Conservation (phyloP, 2,113 vertebrate species). For the Istiophorus platypterus region DNA sequence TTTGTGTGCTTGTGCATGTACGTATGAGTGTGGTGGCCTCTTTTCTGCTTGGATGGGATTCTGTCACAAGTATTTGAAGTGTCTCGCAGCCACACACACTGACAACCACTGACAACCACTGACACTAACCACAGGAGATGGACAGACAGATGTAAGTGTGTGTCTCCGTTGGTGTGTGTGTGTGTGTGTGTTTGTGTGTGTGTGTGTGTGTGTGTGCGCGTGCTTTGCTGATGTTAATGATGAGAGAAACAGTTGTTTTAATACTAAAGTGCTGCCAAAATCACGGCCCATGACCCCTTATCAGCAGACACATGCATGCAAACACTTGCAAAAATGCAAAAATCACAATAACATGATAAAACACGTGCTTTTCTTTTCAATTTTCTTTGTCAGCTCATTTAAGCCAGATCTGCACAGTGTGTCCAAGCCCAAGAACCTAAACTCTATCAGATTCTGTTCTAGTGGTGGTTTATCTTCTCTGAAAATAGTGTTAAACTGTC, state of each 20-base stretch:
- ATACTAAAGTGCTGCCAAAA: constrained; percentile 45
- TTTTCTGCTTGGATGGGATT: constrained; percentile 82
- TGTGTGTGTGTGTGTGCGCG: not conserved
- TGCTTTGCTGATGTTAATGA: constrained; percentile 64
- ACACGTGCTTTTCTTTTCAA: no score
- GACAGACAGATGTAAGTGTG: constrained; percentile 62
- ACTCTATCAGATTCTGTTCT: no score
- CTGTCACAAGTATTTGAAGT: constrained; percentile 81
- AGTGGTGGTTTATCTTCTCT: no score
- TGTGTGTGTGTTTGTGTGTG: constrained; percentile 8
- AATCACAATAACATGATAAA: not conserved
- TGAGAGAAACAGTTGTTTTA: constrained; percentile 57
- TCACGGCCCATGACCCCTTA: constrained; percentile 29
- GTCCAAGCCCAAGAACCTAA: no score
- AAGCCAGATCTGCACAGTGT: no score
- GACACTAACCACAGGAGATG: constrained; percentile 65
- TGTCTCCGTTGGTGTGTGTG: constrained; percentile 35
- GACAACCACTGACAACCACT: constrained; percentile 42
- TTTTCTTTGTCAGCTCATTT: not conserved
- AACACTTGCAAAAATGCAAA: not conserved
- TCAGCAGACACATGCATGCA: constrained; percentile 23
- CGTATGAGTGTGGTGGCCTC: constrained; percentile 66
- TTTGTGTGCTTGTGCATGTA: constrained; percentile 54
- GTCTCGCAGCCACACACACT: constrained; percentile 65
- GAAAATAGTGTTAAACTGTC: no score